phyloP scores from a whole-genome alignment of 1,140 invertebrate genomes.

The Onthophagus taurus region DNA sequence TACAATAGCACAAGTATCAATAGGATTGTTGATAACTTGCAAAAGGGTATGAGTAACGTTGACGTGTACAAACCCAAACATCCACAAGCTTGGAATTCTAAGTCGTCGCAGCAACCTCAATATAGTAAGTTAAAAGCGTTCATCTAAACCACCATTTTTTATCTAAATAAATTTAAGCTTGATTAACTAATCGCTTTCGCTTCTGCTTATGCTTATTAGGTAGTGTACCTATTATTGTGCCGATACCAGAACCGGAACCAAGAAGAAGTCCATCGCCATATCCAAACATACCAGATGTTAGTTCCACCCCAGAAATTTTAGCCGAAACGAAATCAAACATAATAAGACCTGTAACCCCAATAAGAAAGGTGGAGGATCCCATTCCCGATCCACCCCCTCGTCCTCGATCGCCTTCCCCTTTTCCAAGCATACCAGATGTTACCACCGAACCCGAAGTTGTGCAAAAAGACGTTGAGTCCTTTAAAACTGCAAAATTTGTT shows the following conservation, averaged over 20 bases:
- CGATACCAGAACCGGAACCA: constrained; percentile 1
- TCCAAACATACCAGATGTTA: constrained; percentile 30
- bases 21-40: constrained; percentile 33
- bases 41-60: constrained; percentile 32
- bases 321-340: constrained; percentile 6
- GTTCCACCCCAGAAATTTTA: constrained; percentile 16
- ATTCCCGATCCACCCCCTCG: constrained; percentile 27
- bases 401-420: constrained; percentile 20
- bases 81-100: constrained; percentile 44
- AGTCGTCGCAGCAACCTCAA: constrained; percentile 20
- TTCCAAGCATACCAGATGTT: constrained; percentile 29
- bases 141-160: not conserved
- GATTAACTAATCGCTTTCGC: not conserved
- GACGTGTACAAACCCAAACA: constrained; percentile 43
- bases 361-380: constrained; percentile 10
- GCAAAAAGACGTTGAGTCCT: constrained; percentile 24
- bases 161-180: not conserved
- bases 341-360: constrained; percentile 2
- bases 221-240: not conserved
- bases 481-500: constrained; percentile 21
- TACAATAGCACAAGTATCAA: constrained; percentile 38
- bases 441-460: constrained; percentile 31
- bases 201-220: constrained; percentile 6
- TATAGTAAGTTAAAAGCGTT: constrained; percentile 24
- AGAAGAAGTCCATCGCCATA: constrained; percentile 24